Evolutionary conservation across 2,797 vertebrate genomes (phyloP), one percentile per base, ranked within the genome.

Genomic region (Halcyon badia): DNA sequence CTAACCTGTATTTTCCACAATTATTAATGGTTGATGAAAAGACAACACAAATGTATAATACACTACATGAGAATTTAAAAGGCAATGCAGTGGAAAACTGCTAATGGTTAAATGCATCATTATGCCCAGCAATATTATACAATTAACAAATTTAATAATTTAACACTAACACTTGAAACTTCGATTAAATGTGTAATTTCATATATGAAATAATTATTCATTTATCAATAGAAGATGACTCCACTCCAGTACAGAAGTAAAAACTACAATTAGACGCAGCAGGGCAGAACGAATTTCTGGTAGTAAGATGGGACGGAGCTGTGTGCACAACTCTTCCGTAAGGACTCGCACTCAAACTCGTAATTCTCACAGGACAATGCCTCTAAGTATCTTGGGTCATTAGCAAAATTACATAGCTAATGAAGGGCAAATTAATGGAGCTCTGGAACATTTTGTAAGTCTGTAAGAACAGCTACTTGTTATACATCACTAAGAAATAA

Each of bases 351-450:
- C 68, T 75, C 71, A 85, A 83, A 69, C 92, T 91, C 66, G 33
- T 91, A 79, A 96, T 94, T 96, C 96, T 98, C 92, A 35, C 7
- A 95, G 92, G 94, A 94, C 93, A 96, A 93, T 62, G 52, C 73
- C 87, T 95, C 95, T 87, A 83, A 96, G 95, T 89, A 97, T 95
- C 95, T 87, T 37, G 39, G 90, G 95, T 98, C 97, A 97, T 98
- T 98, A 97, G 96, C 84, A 97, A 97, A 98, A 97, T 97, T 97
- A 97, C 91, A 92, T 51, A 96, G 94, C 89, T 98, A 98, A 97
- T 97, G 96, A 97, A 97, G 97, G 90, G 66, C 87, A 97, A 96
- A 98, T 97, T 97, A 97, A 97, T 97, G 95, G 94, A 97, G 91
- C 89, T 92, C 94, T 94, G 94, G 92, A 98, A 96, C 90, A 93